Percentiles rank a stretch among this genome's conserved stretches.
Conservation (phyloP, 2,113 vertebrate genomes). For the Mormyrus iriodes region DNA sequence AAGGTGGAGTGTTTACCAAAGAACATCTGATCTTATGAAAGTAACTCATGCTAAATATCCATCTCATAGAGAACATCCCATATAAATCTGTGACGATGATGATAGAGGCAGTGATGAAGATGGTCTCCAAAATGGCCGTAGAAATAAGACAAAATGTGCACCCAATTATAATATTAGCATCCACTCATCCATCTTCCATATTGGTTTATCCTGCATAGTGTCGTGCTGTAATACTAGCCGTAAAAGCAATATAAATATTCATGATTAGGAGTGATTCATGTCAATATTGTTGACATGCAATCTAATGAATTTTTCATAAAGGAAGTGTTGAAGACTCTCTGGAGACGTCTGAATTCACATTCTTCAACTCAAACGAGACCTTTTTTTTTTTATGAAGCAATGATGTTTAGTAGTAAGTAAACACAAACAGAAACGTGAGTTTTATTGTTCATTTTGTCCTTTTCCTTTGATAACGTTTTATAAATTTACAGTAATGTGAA, state of each 20-base stretch:
- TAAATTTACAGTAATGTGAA: neutral
- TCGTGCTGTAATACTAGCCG: neutral
- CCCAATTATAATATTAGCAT: neutral
- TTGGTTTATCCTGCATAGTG: neutral
- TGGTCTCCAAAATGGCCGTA: neutral
- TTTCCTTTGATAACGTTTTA: neutral
- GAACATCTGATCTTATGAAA: neutral
- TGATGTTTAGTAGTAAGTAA: neutral
- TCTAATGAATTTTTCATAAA: constrained; percentile 3
- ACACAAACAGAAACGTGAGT: neutral
- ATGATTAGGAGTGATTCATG: neutral
- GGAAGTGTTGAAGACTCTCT: neutral
- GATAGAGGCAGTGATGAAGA: neutral
- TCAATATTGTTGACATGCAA: neutral
- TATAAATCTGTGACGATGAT: neutral
- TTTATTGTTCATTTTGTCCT: neutral
- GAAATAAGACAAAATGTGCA: neutral
- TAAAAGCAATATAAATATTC: constrained; percentile 1
- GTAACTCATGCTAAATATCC: neutral
- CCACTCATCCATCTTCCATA: neutral
- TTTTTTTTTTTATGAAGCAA: neutral
- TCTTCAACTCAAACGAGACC: neutral
- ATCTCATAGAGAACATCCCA: neutral
- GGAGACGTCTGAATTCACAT: neutral
- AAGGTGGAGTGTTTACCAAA: neutral